Evolutionary conservation across 2,113 vertebrate genomes (phyloP).

Genomic region (Cottus gobio): DNA sequence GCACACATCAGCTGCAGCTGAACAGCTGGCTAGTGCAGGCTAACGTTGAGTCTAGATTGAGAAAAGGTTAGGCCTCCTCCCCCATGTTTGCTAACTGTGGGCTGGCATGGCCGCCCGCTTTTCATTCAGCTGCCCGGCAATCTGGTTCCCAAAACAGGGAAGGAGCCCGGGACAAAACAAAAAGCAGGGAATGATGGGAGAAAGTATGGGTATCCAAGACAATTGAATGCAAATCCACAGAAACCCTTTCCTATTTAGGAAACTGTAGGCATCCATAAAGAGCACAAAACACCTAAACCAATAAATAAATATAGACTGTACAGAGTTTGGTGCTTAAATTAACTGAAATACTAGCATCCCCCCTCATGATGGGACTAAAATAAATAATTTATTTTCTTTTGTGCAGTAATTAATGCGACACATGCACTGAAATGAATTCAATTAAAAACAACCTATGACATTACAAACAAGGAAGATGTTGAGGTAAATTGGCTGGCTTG

Average conservation of each 20-base stretch:
- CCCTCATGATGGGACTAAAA: conserved; percentile 10
- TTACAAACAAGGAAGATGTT: not conserved
- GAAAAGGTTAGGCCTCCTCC: conserved; percentile 60
- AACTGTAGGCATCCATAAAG: not conserved
- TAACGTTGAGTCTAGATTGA: conserved; percentile 38
- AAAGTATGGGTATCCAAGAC: conserved; percentile 4
- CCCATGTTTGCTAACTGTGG: conserved; percentile 57
- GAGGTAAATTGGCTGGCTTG: not conserved
- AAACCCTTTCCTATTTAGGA: not conserved
- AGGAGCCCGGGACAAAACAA: conserved; percentile 32
- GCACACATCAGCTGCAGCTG: conserved; percentile 73
- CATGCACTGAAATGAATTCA: not conserved
- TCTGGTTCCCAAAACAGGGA: conserved; percentile 39
- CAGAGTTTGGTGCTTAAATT: not conserved
- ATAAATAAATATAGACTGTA: not conserved
- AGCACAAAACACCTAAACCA: not conserved
- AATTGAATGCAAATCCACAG: not conserved
- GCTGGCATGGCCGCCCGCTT: conserved; percentile 53
- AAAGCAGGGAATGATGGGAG: conserved; percentile 41
- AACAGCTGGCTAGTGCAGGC: conserved; percentile 75
- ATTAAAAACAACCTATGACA: not conserved
- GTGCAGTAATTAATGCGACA: not conserved
- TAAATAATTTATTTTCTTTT: not conserved
- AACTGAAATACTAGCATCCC: not conserved
- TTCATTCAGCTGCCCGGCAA: conserved; percentile 22